These are phyloP conservation scores for Sturnus vulgaris DNA, from an alignment of 2,113 vertebrate genomes.

Conservation along the genomic window DNA sequence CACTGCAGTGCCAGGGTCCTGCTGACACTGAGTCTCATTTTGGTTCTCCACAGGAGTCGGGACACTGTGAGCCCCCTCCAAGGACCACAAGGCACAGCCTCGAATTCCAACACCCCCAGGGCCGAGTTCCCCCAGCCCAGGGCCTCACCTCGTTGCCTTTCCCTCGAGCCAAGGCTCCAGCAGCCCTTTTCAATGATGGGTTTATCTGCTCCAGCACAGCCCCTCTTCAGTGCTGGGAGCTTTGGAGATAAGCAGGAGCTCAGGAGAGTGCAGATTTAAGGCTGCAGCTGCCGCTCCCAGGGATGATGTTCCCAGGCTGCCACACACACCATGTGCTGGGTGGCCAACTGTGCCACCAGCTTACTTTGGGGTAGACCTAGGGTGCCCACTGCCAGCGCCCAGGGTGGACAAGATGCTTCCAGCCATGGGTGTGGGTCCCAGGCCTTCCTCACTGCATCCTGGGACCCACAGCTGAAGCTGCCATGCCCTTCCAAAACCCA, in stretches of 20 bases:
- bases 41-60: fast-evolving
- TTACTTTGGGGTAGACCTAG: not conserved
- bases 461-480: not conserved
- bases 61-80: not conserved
- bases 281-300: fast-evolving
- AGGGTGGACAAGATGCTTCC: not conserved
- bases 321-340: not conserved
- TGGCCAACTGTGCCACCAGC: not conserved
- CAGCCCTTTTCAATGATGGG: fast-evolving
- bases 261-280: not conserved
- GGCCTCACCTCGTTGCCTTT: not conserved
- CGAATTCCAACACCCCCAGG: fast-evolving
- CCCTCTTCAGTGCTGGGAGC: not conserved
- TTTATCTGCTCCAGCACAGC: not conserved
- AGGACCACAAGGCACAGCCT: not conserved
- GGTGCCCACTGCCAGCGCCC: fast-evolving
- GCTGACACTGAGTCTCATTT: not conserved
- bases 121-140: not conserved
- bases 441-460: not conserved
- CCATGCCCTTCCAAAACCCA: not conserved
- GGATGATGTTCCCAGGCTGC: not conserved
- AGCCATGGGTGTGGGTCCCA: not conserved
- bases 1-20: fast-evolving
- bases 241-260: not conserved
- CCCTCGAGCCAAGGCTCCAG: fast-evolving